A percentile compares a stretch with the other conserved stretches of the same genome.
Conservation (phyloP, 1,140 invertebrate species). For the Pogonomyrmex californicus region DNA sequence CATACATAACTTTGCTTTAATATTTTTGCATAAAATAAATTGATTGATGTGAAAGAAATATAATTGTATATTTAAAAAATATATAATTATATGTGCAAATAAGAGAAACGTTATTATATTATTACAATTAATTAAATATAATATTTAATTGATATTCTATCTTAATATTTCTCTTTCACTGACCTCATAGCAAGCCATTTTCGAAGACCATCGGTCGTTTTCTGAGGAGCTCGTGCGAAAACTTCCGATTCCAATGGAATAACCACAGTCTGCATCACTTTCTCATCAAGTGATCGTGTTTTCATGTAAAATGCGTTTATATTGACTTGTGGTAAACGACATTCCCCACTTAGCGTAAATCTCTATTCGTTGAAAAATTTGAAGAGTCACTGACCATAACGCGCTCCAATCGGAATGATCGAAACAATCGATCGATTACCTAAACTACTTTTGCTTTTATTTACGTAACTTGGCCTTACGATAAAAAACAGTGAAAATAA, state of each 20-base stretch:
- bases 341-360: constrained; percentile 50
- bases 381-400: constrained; percentile 64
- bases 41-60: no score
- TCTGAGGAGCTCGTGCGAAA: background rate
- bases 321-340: constrained; percentile 77
- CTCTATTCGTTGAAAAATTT: constrained; percentile 58
- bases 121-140: background rate
- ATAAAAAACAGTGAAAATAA: constrained; percentile 59
- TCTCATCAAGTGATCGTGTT: constrained; percentile 81
- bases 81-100: background rate
- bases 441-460: constrained; percentile 74
- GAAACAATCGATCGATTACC: constrained; percentile 78
- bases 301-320: constrained; percentile 80
- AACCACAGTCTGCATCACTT: constrained; percentile 78
- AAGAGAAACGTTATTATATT: background rate
- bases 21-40: no score
- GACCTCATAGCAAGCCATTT: constrained; percentile 78
- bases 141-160: background rate
- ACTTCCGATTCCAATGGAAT: constrained; percentile 56
- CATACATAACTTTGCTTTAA: no score
- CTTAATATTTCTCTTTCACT: constrained; percentile 22
- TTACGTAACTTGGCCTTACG: constrained; percentile 61
- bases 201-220: constrained; percentile 61
- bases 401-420: constrained; percentile 55
- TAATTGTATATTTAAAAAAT: background rate